Base-by-base conservation (phyloP, 2,797 vertebrate genomes). In the Chloroceryle inda region DNA sequence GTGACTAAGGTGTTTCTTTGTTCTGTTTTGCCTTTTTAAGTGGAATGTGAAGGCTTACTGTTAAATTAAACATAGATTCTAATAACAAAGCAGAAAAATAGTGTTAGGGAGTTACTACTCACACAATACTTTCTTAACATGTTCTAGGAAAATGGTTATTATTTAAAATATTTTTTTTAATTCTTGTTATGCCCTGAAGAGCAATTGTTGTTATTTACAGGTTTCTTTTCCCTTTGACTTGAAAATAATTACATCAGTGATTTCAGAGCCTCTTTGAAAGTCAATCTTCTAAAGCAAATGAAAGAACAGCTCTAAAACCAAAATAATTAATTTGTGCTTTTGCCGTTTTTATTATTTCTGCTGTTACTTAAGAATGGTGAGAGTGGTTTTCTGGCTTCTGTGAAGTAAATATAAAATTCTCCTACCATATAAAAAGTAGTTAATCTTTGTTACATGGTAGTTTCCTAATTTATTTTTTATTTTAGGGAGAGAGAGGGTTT, bases 321-420 rank as follows among this genome's bases (percentile, higher is more conserved):
- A 37, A 94, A 92, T 93, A 92, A 80, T 59, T 50, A 88, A 95
- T 82, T 85, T 73, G 47, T 73, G 37, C 23, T 64, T 86, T 85
- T 89, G 44, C 53, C 80, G 42, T 72, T 95, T 95, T 93, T 96
- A 79, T 97, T 96, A 75, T 96, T 97, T 95, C 55, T 92, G 29
- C 58, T 92, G 83, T 94, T 96, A 89, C 67, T 93, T 96, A 97
- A 97, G 94, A 97, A 96, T 86, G 80, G 77, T 96, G 88, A 96
- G 90, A 96, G 87, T 81, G 19, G 38, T 88, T 95, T 95, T 75
- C 24, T 90, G 66, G 35, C 26, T 52, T 31, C 7, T 96, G 16
- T 74, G 75, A 92, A 79, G 75, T 62, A 63, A 84, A 88, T 72
- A 68, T 37, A 66, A 58, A 88, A 61, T 88, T 92, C 73, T 58